Evolutionary conservation across 2,797 vertebrate species (phyloP).

Genomic region (Sebastes trivittatus): DNA sequence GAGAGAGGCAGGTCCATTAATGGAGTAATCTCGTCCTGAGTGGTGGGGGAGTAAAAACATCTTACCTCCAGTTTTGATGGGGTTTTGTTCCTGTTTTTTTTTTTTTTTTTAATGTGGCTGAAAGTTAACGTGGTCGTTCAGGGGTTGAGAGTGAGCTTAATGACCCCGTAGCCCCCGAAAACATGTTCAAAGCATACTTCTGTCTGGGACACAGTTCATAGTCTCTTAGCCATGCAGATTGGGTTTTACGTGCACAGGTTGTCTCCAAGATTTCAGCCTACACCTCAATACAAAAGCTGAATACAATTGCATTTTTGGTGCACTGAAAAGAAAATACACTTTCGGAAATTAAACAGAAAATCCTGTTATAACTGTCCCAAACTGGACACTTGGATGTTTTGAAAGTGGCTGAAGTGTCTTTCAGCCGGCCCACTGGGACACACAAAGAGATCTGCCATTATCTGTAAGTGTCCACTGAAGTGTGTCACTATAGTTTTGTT

Average conservation of each 20-base stretch:
- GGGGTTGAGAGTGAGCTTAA: not conserved
- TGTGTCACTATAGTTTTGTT: slow-evolving; percentile 62
- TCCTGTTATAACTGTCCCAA: not conserved
- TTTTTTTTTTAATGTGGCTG: not conserved
- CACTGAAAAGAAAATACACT: not conserved
- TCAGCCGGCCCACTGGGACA: slow-evolving; percentile 22
- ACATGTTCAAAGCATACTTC: not conserved
- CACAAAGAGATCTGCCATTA: slow-evolving; percentile 12
- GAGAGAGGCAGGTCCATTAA: slow-evolving; percentile 71
- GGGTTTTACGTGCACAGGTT: not conserved
- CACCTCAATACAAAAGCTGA: not conserved
- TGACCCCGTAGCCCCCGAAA: not conserved
- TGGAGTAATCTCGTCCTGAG: slow-evolving; percentile 71
- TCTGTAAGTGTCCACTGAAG: slow-evolving; percentile 42
- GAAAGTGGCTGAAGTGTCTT: not conserved
- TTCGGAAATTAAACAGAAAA: not conserved
- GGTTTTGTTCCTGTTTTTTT: slow-evolving; percentile 39
- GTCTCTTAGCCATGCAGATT: not conserved
- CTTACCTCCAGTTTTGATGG: slow-evolving; percentile 43
- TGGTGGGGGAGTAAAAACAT: slow-evolving; percentile 59
- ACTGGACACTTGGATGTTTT: not conserved
- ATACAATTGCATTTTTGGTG: not conserved
- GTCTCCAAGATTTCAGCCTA: not conserved
- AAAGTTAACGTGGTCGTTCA: not conserved
- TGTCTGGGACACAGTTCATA: not conserved